Evolutionary conservation across 2,113 vertebrate species (phyloP).

Genomic region (Ctenomys sociabilis): DNA sequence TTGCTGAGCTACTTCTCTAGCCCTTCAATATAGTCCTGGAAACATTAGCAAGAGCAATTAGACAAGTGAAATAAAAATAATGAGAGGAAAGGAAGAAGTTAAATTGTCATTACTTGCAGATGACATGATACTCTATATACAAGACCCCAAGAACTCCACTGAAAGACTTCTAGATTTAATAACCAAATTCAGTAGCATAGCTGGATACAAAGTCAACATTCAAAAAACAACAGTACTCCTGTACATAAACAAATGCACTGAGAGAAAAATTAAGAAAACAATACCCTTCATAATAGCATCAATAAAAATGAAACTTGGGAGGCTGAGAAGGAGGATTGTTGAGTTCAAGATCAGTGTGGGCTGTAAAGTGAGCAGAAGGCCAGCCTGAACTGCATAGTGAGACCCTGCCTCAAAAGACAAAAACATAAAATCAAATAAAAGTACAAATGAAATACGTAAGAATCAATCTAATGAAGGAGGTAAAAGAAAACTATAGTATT

Average conservation of each 20-base stretch:
- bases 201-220: not conserved
- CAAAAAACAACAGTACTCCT: not conserved
- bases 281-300: not conserved
- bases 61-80: not conserved
- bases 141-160: not conserved
- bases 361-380: no score
- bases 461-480: not conserved
- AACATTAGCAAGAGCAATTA: not conserved
- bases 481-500: not conserved
- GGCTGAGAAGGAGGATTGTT: no score
- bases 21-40: not conserved
- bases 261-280: not conserved
- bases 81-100: not conserved
- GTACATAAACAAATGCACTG: not conserved
- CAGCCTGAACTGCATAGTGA: no score
- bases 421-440: not conserved
- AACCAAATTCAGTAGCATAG: not conserved
- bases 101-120: not conserved
- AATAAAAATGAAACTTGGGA: not conserved
- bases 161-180: not conserved
- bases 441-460: not conserved
- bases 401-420: no score
- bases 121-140: not conserved
- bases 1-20: no score
- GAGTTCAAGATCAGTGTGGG: no score